These are phyloP conservation scores for Atherinomorus stipes DNA, from an alignment of 2,113 vertebrate genomes.

Conservation along the genomic window DNA sequence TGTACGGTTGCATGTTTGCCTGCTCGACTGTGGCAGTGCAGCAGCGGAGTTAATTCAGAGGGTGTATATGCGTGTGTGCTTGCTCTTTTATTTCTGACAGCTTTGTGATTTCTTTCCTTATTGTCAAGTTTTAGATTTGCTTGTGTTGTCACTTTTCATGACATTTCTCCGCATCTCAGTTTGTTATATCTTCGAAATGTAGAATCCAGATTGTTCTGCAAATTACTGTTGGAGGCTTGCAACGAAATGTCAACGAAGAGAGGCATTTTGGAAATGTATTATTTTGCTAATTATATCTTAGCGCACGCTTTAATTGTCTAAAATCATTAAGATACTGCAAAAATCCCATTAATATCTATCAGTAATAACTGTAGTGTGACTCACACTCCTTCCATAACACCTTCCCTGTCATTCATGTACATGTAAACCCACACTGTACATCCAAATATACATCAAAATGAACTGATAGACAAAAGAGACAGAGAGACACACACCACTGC, in stretches of 20 bases:
- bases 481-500: conserved; percentile 50
- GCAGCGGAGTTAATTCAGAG: conserved; percentile 66
- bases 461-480: conserved; percentile 42
- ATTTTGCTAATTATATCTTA: conserved; percentile 32
- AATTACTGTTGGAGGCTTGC: conserved; percentile 24
- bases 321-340: conserved; percentile 38
- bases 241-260: conserved; percentile 14
- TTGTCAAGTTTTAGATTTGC: conserved; percentile 58
- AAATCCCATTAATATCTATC: conserved; percentile 44
- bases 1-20: conserved; percentile 60
- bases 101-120: conserved; percentile 68
- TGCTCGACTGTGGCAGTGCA: conserved; percentile 50
- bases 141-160: conserved; percentile 71
- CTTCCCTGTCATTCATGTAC: conserved; percentile 21
- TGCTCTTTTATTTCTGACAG: conserved; percentile 53
- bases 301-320: conserved; percentile 32
- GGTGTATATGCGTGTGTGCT: conserved; percentile 12
- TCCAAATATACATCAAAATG: conserved; percentile 33
- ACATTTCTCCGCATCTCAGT: conserved; percentile 51
- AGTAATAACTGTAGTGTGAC: conserved; percentile 71
- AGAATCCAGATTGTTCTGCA: conserved; percentile 26
- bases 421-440: neutral
- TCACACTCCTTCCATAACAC: conserved; percentile 34
- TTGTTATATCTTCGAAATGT: conserved; percentile 44
- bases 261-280: conserved; percentile 17